A percentile compares a stretch with the other conserved stretches of the same genome.
phyloP scores from a whole-genome alignment of 2,888 invertebrate species.

The Platycheirus rosarum region DNA sequence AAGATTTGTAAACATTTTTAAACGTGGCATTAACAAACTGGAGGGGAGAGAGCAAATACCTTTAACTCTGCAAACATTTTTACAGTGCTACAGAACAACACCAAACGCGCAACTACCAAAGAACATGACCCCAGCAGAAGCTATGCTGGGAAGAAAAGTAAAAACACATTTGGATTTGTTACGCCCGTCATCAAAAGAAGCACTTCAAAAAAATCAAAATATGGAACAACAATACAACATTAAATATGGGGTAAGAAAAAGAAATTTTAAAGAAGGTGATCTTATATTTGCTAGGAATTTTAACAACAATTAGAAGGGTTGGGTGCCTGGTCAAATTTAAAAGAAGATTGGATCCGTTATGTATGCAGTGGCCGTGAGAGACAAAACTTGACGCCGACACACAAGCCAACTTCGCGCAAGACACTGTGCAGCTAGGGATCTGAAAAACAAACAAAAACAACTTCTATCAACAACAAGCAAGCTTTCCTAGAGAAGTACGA shows the following conservation, averaged over 20 bases:
- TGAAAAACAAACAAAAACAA: not conserved
- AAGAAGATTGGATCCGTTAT: constrained; percentile 10
- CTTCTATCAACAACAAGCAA: not conserved
- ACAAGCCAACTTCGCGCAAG: constrained; percentile 23
- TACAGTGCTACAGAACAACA: constrained; percentile 34
- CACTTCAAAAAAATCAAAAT: not conserved
- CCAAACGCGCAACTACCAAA: constrained; percentile 29
- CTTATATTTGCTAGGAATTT: no score
- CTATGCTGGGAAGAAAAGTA: constrained; percentile 26
- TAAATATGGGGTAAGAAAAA: constrained; percentile 1
- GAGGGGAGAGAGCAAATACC: constrained; percentile 18
- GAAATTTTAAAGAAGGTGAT: no score
- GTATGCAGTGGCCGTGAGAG: constrained; percentile 24
- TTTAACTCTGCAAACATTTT: constrained; percentile 20
- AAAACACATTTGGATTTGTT: constrained; percentile 25
- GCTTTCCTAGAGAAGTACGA: constrained; percentile 4
- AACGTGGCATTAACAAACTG: constrained; percentile 46
- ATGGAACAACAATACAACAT: constrained; percentile 20
- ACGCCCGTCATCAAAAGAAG: not conserved
- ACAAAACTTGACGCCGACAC: constrained; percentile 21
- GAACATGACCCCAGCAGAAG: constrained; percentile 37
- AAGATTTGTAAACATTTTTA: constrained; percentile 75
- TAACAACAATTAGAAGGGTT: not conserved
- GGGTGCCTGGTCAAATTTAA: not conserved
- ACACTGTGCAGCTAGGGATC: constrained; percentile 14